Base-by-base conservation (phyloP, 2,797 vertebrate genomes). In the Parauchenoglanis punctatus region DNA sequence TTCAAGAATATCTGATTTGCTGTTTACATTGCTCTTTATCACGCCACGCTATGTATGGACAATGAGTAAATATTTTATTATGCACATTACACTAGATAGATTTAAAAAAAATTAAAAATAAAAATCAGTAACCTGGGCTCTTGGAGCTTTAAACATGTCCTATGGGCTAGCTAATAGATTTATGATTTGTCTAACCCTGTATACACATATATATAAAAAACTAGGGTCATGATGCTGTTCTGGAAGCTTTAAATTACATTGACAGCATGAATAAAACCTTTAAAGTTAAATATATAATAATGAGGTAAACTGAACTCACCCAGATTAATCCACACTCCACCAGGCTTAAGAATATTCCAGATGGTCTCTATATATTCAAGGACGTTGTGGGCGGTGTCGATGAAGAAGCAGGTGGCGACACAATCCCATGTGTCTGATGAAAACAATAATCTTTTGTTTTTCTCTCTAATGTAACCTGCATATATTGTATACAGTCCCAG, bases 271-370 rank as follows among this genome's bases (percentile, higher is more conserved):
- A 72, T 40, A 8, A 20, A 20, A 10, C 13, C 1, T 68, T 68
- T 17, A 68, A 35, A 17, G 10, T 75, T 25, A 4, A 2, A 77
- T 58, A 44, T 17, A n/a, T 7, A 61, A 44, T 13, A 59, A 7
- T 77, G 56, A 59, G 11, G 18, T 40, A 35, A 44, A 54, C n/a
- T 58, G 15, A 81, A 68, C 96, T 97, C 94, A 98, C 99, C 99
- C 92, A 99, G 94, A 95, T 99, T 99, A 93, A 99, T 97, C 99
- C 99, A 99, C 89, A 98, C 97, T 89, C 98, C 99, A 90, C 98
- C 99, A 77, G 98, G 98, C 89, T 99, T 99, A 23, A 99, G 96
- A 94, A 99, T 99, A 93, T 98, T 99, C 98, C 99, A 99, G 92
- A 99, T 99, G 31, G 97, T 98, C 89, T 99, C 98, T 93, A 99